Evolutionary conservation across 2,113 vertebrate species (phyloP), one percentile per base, ranked within the genome.

Genomic region (Pseudolaguvia tuberculata): DNA sequence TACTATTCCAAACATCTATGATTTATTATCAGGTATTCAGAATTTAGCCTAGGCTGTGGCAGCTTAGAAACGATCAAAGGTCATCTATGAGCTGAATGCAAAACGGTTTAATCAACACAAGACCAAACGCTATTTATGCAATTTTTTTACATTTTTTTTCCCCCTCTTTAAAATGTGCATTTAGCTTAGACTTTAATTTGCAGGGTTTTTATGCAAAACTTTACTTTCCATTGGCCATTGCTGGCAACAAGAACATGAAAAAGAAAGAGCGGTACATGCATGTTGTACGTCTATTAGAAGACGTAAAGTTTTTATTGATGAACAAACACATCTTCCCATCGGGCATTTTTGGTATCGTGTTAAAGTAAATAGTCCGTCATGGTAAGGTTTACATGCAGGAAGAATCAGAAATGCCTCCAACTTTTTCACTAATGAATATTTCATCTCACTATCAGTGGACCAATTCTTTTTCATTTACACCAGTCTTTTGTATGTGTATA

Each of bases 111-210:
- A 45, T 75, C 75, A 78, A 56, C 79, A 71, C 50, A 80, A 68
- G 79, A 80, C 85, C 79, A 57, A 69, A 79, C 87, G 88, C 86
- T 87, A 86, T 85, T 92, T 92, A 90, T 90, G 89, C 91, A 92
- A 92, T 87, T 89, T 89, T 86, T 81, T 18, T 31, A 1, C 1
- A 13, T 55, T 13, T 29, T 57, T 27, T 56, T 55, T 29, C 17
- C 31, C 20, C 35, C n/a, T 35, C 39, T 39, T 5, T 85, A 88
- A 79, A 77, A 87, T 87, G 88, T 89, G 87, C 85, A 90, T 89
- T 83, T 81, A 59, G 31, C 77, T 88, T 84, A 48, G 23, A 58
- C 70, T 82, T 83, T 52, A 15, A 74, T 79, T 84, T 76, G 80
- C 81, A 77, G 71, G 17, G 52, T 82, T 86, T 88, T 82, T 80